Conservation (phyloP, 2,113 vertebrate species). For the Takifugu flavidus region DNA sequence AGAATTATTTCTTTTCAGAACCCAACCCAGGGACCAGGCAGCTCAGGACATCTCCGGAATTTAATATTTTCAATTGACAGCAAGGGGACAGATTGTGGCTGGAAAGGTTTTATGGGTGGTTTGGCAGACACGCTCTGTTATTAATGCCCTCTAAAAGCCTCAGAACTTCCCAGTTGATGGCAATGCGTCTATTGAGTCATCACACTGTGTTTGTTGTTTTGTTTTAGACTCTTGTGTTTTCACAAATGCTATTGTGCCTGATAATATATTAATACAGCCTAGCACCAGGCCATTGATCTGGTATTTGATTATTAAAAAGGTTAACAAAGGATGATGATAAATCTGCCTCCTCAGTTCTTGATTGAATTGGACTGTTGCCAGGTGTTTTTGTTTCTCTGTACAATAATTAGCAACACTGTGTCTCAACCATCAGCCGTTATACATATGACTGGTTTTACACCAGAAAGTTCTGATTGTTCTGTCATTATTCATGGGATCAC, state of each 20-base stretch:
- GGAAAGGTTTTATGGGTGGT: slow-evolving; percentile 50
- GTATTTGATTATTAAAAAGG: slow-evolving; percentile 22
- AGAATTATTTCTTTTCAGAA: too few species aligned
- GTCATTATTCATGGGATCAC: neutral
- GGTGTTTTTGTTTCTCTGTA: slow-evolving; percentile 11
- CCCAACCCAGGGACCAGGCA: too few species aligned
- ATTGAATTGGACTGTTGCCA: slow-evolving; percentile 49
- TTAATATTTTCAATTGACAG: slow-evolving; percentile 63
- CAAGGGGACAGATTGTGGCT: slow-evolving; percentile 59
- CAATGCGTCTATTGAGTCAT: slow-evolving; percentile 29
- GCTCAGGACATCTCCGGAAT: slow-evolving; percentile 53
- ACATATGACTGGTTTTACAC: too few species aligned
- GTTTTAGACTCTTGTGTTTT: slow-evolving; percentile 32
- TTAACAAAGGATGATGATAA: slow-evolving; percentile 40
- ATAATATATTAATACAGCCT: slow-evolving; percentile 21
- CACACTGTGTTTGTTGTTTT: slow-evolving; percentile 20
- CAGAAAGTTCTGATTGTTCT: too few species aligned
- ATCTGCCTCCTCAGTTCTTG: slow-evolving; percentile 41
- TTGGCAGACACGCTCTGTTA: slow-evolving; percentile 49
- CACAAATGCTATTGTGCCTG: slow-evolving; percentile 34
- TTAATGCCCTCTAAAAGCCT: slow-evolving; percentile 65
- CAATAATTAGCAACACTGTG: neutral
- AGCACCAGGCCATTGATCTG: slow-evolving; percentile 26
- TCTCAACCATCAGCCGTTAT: too few species aligned
- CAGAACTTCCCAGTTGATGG: slow-evolving; percentile 39